These are phyloP conservation scores for Siniperca chuatsi DNA, from an alignment of 2,113 vertebrate genomes.

Conservation along the genomic window DNA sequence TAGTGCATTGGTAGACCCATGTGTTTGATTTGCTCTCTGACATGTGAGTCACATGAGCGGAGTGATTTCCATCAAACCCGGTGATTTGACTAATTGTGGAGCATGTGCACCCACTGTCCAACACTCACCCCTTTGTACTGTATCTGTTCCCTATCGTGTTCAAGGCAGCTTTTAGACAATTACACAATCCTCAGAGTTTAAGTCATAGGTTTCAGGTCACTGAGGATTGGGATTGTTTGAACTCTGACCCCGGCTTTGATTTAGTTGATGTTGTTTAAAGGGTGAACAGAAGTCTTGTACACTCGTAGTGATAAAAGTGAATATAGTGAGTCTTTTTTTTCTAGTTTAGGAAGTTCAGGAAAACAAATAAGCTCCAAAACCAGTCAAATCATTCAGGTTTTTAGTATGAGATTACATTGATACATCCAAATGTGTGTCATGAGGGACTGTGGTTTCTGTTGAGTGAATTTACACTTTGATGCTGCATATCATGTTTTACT, in stretches of 20 bases:
- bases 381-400: background rate
- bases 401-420: background rate
- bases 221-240: constrained; percentile 10
- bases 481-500: background rate
- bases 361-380: background rate
- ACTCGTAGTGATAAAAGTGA: background rate
- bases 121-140: constrained; percentile 52
- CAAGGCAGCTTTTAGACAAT: background rate
- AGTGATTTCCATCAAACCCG: constrained; percentile 58
- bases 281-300: too few species aligned
- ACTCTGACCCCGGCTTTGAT: constrained; percentile 49
- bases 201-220: background rate
- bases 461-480: background rate
- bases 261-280: constrained; percentile 13
- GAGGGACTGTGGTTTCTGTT: background rate
- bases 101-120: constrained; percentile 28
- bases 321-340: too few species aligned
- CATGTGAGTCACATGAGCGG: constrained; percentile 65
- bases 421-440: background rate
- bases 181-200: constrained; percentile 15
- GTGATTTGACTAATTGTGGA: constrained; percentile 44
- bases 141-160: background rate
- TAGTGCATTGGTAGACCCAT: background rate
- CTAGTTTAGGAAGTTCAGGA: background rate
- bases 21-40: background rate